Evolutionary conservation across 2,888 invertebrate species (phyloP).

Genomic region (Tuberolachnus salignus): DNA sequence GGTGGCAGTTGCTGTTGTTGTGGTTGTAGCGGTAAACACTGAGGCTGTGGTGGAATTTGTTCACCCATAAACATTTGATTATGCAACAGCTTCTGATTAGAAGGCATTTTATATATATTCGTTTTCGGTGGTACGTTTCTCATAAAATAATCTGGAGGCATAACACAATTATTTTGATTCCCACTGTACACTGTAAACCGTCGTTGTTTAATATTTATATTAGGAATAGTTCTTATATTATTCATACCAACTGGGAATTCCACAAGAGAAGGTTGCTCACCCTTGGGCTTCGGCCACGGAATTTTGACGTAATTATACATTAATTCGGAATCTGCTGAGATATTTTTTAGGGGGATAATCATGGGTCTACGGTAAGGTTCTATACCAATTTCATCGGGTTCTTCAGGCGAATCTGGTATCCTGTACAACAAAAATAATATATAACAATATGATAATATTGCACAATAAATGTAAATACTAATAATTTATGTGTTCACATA

Average conservation of each 20-base stretch:
- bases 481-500: slow-evolving; percentile 53
- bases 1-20: slow-evolving; percentile 9
- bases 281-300: slow-evolving; percentile 86
- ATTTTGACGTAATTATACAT: slow-evolving; percentile 77
- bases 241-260: slow-evolving; percentile 38
- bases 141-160: slow-evolving; percentile 41
- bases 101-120: slow-evolving; percentile 39
- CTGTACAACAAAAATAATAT: slow-evolving; percentile 61
- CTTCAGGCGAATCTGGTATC: slow-evolving; percentile 84
- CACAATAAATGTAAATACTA: neutral
- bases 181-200: slow-evolving; percentile 12
- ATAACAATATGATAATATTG: neutral
- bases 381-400: slow-evolving; percentile 80
- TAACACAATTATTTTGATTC: slow-evolving; percentile 44
- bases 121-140: slow-evolving; percentile 20
- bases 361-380: slow-evolving; percentile 78
- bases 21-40: neutral
- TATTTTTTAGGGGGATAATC: slow-evolving; percentile 86
- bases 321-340: slow-evolving; percentile 76
- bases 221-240: slow-evolving; percentile 43
- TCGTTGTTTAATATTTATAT: slow-evolving; percentile 43
- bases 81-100: slow-evolving; percentile 40
- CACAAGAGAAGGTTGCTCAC: slow-evolving; percentile 54
- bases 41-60: slow-evolving; percentile 27
- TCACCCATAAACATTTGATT: slow-evolving; percentile 49